phyloP scores from a whole-genome alignment of 2,888 invertebrate genomes.

The Napeogenes sylphis region DNA sequence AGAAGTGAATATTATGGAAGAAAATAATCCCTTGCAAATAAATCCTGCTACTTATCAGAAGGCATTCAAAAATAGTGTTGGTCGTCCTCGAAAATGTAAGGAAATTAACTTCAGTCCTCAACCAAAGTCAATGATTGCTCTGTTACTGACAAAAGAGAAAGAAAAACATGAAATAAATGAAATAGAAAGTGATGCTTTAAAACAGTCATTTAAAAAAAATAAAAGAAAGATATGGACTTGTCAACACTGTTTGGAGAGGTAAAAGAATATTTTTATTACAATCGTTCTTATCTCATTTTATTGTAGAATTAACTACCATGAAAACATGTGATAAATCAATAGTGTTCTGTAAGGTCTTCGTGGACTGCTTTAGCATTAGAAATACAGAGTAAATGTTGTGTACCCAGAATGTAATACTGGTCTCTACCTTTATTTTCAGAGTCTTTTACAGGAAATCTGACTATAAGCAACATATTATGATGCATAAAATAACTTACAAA shows the following conservation, averaged over 20 bases:
- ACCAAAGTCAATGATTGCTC: constrained; percentile 59
- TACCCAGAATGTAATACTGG: no score
- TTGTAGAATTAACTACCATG: no score
- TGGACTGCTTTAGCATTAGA: not conserved
- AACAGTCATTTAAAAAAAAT: constrained; percentile 11
- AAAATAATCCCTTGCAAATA: constrained; percentile 46
- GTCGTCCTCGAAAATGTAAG: constrained; percentile 49
- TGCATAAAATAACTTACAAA: constrained; percentile 51
- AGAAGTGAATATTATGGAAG: constrained; percentile 31
- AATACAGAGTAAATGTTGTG: no score
- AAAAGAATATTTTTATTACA: not conserved
- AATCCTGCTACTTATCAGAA: constrained; percentile 10
- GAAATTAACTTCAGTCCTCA: constrained; percentile 51
- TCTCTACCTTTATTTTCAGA: constrained; percentile 40
- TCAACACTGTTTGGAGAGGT: constrained; percentile 19
- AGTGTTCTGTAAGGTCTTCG: not conserved
- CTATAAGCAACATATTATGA: constrained; percentile 58
- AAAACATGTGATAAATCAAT: no score
- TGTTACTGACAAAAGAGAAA: constrained; percentile 42
- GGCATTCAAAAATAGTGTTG: constrained; percentile 35
- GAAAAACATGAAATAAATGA: constrained; percentile 29
- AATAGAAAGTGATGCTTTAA: constrained; percentile 18
- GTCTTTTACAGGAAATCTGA: constrained; percentile 55
- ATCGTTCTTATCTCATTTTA: no score
- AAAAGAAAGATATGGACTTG: constrained; percentile 9